Base-by-base conservation (phyloP, 2,797 vertebrate genomes). In the Lagodon rhomboides region DNA sequence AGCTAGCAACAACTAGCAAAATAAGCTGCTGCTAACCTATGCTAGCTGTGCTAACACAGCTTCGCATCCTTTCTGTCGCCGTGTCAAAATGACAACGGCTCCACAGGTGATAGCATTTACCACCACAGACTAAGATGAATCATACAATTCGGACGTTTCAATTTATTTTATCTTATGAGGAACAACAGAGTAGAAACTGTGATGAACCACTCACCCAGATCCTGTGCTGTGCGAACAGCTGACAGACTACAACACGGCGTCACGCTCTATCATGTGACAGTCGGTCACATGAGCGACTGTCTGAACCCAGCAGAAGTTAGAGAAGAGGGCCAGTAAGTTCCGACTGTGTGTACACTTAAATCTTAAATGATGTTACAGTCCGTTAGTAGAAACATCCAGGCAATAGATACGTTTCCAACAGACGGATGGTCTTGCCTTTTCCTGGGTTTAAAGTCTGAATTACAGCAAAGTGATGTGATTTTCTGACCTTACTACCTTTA, bases 231-330 rank as follows among this genome's bases (percentile, higher is more conserved):
- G 62, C 22, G 12, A 82, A 77, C 91, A 92, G 93, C 85, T 93
- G 94, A 93, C 85, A 63, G 86, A 82, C 77, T 70, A 87, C 82
- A 87, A 84, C 90, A 88, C 64, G 6, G 61, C 90, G 90, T 92
- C 89, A 91, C 90, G 61, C 25, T 22, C 17, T 53, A 15, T 95
- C 95, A 96, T 91, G 93, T 96, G 95, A 94, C 89, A 12, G 47
- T 6, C 13, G 5, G 85, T 95, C 94, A 94, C 88, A 77, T 90
- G 90, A 25, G 1, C 50, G 4, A 5, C 50, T 18, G 70, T 20
- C 44, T 54, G 41, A n/a, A 22, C 5, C 0, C 16, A 30, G 53
- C 77, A 54, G 4, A 2, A 41, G 11, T 44, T 44, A 43, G 41
- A 43, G 30, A 5, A 4, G 30, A 34, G 30, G 30, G 30, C 1